Conservation (phyloP, 2,797 vertebrate genomes). For the Bufotes viridis region DNA sequence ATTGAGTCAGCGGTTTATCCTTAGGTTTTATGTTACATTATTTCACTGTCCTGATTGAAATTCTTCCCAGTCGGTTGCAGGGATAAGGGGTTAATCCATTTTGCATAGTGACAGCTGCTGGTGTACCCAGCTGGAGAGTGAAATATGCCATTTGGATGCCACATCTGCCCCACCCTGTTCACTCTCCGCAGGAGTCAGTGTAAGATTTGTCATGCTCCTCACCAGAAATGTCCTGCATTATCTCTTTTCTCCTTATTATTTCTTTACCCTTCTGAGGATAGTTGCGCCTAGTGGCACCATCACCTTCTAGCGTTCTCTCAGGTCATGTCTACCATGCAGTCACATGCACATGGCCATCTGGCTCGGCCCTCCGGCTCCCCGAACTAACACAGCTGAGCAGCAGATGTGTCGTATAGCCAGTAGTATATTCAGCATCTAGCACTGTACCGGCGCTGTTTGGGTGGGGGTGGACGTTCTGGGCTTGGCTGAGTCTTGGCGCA, state of each 20-base stretch:
- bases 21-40: not conserved
- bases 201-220: conserved; percentile 3
- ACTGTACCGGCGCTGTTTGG: conserved; percentile 20
- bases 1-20: not conserved
- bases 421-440: conserved; percentile 29
- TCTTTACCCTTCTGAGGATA: not conserved
- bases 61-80: not conserved
- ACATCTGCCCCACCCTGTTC: not conserved
- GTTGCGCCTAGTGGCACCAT: not conserved
- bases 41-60: not conserved
- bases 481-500: conserved; percentile 11
- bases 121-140: conserved; percentile 33
- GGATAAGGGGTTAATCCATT: conserved; percentile 19
- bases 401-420: conserved; percentile 52
- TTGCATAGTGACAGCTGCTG: conserved; percentile 31
- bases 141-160: conserved; percentile 44
- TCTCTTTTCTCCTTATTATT: conserved; percentile 9
- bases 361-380: conserved; percentile 44
- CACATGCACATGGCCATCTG: conserved; percentile 48
- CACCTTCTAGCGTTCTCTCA: conserved; percentile 2
- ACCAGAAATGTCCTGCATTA: not conserved
- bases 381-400: conserved; percentile 53
- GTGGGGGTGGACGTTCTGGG: conserved; percentile 10
- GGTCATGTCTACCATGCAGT: conserved; percentile 6
- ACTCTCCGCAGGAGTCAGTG: not conserved